Base-by-base conservation (phyloP, 2,797 vertebrate genomes). In the Mallotus villosus region DNA sequence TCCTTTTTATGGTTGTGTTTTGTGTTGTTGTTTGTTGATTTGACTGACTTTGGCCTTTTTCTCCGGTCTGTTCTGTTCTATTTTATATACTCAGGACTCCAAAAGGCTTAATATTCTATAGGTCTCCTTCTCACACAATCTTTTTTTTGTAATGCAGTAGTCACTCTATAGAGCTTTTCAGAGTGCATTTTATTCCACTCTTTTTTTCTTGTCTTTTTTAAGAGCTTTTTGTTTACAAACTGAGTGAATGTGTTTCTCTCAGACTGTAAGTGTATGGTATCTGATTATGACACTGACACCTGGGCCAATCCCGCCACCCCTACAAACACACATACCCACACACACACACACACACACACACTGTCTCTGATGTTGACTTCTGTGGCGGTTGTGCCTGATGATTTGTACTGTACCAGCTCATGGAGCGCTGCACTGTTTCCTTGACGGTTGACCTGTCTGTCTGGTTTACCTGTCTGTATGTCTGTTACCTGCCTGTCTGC, bases 21-120 rank as follows among this genome's bases (percentile, higher is more conserved):
- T 53, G 41, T 46, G 34, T 63, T 29, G 19, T 79, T 24, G 17
- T 79, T 81, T 73, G 46, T 27, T 73, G 72, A 74, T 77, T 75
- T 82, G 81, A 77, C 75, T 55, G 32, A 74, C 66, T 12, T 34
- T 70, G 67, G 55, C 64, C 76, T 68, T 70, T 84, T 85, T 80
- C 71, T 67, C 53, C 34, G 65, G 57, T 78, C 67, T 75, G 60
- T 82, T 82, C 25, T 61, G 74, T 73, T 83, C 82, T 79, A 68
- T 89, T 91, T 63, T 70, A 86, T 79, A 86, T 91, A 90, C 92
- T 94, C 93, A 94, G 93, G 93, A 93, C 85, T 85, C 70, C 69
- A 71, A 84, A 86, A 89, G 82, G 85, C 82, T 85, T 86, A 79
- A 82, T 73, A 75, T 84, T 79, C 75, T 71, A 6, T 74, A 55